phyloP scores from a whole-genome alignment of 2,888 invertebrate genomes.

The Cryptosula pallasiana region DNA sequence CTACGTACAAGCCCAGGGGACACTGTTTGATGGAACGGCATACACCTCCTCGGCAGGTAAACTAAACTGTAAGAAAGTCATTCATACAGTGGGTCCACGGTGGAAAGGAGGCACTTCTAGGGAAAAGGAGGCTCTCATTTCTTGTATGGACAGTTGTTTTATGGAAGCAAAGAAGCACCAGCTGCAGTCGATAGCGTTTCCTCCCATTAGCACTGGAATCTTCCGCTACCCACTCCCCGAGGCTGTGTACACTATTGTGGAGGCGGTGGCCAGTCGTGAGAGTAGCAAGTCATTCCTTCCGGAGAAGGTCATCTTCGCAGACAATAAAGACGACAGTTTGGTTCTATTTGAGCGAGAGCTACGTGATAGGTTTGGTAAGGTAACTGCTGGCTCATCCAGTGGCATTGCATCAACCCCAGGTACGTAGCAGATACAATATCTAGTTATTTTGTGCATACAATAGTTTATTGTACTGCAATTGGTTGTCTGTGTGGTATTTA shows the following conservation, averaged over 20 bases:
- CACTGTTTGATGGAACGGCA: constrained; percentile 31
- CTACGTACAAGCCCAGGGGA: constrained; percentile 30
- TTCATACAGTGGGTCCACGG: constrained; percentile 35
- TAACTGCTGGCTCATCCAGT: no score
- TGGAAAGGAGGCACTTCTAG: constrained; percentile 32
- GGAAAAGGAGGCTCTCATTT: constrained; percentile 29
- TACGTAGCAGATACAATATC: no score
- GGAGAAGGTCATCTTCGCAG: not conserved
- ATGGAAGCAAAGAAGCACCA: constrained; percentile 26
- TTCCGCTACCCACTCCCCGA: constrained; percentile 32
- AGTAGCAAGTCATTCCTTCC: not conserved
- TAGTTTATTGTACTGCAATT: no score
- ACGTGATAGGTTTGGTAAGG: not conserved
- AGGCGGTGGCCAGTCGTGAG: not conserved
- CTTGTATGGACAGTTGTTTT: constrained; percentile 31
- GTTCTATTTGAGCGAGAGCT: constrained; percentile 2
- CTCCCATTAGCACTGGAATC: constrained; percentile 39
- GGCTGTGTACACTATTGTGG: not conserved
- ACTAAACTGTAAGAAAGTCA: constrained; percentile 30
- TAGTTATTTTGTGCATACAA: no score
- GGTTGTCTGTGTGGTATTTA: no score
- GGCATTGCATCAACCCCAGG: no score
- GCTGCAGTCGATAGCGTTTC: constrained; percentile 35
- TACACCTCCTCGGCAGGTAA: constrained; percentile 31
- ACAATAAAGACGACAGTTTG: constrained; percentile 22